phyloP scores from a whole-genome alignment of 1,140 invertebrate species.

The Rhagoletis pomonella region DNA sequence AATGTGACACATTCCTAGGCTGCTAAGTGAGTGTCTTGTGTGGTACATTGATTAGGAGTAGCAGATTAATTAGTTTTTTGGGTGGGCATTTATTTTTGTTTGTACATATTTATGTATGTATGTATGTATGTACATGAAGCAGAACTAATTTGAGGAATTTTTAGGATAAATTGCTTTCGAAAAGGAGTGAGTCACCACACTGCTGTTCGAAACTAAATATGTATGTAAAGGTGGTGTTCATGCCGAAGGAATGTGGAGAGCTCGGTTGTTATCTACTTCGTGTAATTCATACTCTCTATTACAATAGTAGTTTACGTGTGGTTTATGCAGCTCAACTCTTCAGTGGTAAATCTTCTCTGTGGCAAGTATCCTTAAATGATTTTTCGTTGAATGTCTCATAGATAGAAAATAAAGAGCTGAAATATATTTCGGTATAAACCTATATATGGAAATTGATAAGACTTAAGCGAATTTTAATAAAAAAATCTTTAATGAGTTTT shows the following conservation, averaged over 20 bases:
- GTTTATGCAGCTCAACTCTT: no score
- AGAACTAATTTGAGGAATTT: conserved; percentile 10
- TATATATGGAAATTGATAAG: no score
- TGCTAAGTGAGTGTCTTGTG: background rate
- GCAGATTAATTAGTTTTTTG: conserved; percentile 26
- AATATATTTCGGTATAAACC: no score
- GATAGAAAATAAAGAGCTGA: no score
- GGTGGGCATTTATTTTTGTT: conserved; percentile 23
- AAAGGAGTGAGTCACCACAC: background rate
- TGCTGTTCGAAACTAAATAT: background rate
- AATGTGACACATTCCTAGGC: conserved; percentile 29
- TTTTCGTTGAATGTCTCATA: no score
- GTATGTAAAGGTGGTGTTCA: background rate
- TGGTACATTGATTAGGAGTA: conserved; percentile 10
- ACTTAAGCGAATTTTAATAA: no score
- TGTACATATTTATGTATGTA: background rate
- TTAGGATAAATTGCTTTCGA: background rate
- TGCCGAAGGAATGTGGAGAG: background rate
- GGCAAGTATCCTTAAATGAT: no score
- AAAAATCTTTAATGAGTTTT: no score
- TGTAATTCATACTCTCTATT: background rate
- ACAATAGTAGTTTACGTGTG: background rate
- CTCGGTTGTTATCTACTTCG: background rate
- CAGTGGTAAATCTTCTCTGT: no score
- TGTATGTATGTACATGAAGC: conserved; percentile 4